Conservation (phyloP, 2,113 vertebrate genomes). For the Thymallus thymallus region DNA sequence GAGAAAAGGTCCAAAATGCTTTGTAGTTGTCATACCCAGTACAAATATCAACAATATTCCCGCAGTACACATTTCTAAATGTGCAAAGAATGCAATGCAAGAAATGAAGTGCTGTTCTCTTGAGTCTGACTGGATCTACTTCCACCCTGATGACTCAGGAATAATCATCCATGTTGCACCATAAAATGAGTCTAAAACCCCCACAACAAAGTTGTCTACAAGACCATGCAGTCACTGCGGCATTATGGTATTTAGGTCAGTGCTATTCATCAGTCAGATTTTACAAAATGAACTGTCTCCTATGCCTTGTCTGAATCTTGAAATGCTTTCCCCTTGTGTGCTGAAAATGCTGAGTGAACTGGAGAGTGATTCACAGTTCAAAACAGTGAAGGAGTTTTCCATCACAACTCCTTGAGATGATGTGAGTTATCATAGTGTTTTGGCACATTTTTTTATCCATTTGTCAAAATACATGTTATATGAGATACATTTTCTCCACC, state of each 20-base stretch:
- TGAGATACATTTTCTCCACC: not conserved
- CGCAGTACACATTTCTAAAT: not conserved
- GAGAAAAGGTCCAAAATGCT: too few relatives aligned
- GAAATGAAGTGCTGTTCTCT: slow-evolving; percentile 90
- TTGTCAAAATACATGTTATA: too few relatives aligned
- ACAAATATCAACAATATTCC: not conserved
- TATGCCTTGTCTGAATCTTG: not conserved
- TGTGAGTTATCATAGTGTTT: slow-evolving; percentile 68
- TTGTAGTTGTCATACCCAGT: too few relatives aligned
- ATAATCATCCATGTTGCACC: slow-evolving; percentile 89
- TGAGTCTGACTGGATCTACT: slow-evolving; percentile 92
- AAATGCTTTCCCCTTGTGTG: slow-evolving; percentile 70
- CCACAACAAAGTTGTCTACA: too few relatives aligned
- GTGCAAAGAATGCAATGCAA: slow-evolving; percentile 78
- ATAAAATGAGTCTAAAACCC: slow-evolving; percentile 81
- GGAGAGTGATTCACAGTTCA: slow-evolving; percentile 59
- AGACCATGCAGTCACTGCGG: not conserved
- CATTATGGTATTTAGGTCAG: not conserved
- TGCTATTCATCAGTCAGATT: too few relatives aligned
- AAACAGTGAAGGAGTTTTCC: slow-evolving; percentile 81
- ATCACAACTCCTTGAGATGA: slow-evolving; percentile 78
- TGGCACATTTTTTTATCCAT: not conserved
- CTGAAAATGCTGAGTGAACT: slow-evolving; percentile 73
- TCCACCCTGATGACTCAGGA: slow-evolving; percentile 92
- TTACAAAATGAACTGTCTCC: not conserved